Base-by-base conservation (phyloP, 2,113 vertebrate genomes). In the Charadrius vociferus region DNA sequence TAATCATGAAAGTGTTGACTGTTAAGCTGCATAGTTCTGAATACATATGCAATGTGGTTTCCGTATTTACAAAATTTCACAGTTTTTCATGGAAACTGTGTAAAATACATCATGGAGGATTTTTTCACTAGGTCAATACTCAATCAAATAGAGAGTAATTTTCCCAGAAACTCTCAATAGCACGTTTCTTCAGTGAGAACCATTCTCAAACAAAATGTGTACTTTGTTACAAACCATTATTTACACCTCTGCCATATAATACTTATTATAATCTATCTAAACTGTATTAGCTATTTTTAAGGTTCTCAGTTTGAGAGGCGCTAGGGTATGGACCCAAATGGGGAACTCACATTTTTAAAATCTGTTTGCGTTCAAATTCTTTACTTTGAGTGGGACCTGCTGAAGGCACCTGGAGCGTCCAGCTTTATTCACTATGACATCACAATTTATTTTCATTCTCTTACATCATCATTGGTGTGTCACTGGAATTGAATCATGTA, bases 1-100 rank as follows among this genome's bases (percentile, higher is more conserved):
- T 91, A 91, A 82, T 95, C 49, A 49, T 79, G 29, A 30, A 70
- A 91, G 41, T 87, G 36, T 87, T 95, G 88, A 95, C 77, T 95
- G 43, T 85, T 88, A 65, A 94, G 32, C 45, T 70, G 52, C 61
- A 5, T 62, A 39, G 56, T 87, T 91, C 66, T 95, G 80, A 91
- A 89, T 87, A 53, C 32, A 58, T 95, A 68, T 65, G 77, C 62
- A 68, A 2, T 70, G 49, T 80, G 10, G 20, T 77, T 93, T 88
- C 65, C 0, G 0, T 95, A 81, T 91, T 89, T 84, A 74, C 53
- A 85, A 66, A 91, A 90, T 67, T 53, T 56, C 81, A 50, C 36
- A 23, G 4, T 75, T 94, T 96, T 92, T 88, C 20, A 16, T 82
- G 53, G 66, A 81, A 86, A 26, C 22, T 24, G 32, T 75, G 29